A percentile compares a stretch with the other conserved stretches of the same genome.
Evolutionary conservation across 2,888 invertebrate species (phyloP).

Genomic region (Yponomeuta evonymella): DNA sequence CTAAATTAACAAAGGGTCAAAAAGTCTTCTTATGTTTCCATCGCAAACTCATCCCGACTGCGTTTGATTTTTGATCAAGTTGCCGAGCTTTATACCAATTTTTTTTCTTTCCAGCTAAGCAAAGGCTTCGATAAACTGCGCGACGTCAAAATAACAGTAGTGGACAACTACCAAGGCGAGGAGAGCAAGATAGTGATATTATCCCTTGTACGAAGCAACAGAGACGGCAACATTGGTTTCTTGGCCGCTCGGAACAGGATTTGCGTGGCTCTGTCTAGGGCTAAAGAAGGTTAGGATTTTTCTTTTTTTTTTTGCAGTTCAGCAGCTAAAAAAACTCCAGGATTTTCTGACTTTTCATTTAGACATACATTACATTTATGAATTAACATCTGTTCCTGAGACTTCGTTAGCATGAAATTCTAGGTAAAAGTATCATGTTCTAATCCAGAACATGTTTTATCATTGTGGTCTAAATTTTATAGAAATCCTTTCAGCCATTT

Average conservation of each 20-base stretch:
- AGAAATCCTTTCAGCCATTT: too few relatives aligned
- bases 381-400: too few relatives aligned
- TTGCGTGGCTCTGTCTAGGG: constrained; percentile 87
- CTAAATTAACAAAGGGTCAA: too few relatives aligned
- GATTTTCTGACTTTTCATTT: too few relatives aligned
- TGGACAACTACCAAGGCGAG: constrained; percentile 90
- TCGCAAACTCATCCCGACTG: too few relatives aligned
- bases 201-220: constrained; percentile 86
- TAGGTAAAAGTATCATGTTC: too few relatives aligned
- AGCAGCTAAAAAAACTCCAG: too few relatives aligned
- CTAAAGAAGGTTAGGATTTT: constrained; percentile 53
- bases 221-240: constrained; percentile 81
- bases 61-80: too few relatives aligned
- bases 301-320: background rate
- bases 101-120: constrained; percentile 37
- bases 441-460: background rate
- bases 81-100: background rate
- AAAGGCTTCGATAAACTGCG: constrained; percentile 47
- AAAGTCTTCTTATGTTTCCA: too few relatives aligned
- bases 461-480: too few relatives aligned
- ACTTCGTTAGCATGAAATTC: too few relatives aligned
- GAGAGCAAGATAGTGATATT: constrained; percentile 87
- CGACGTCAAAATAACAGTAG: constrained; percentile 78
- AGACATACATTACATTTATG: too few relatives aligned
- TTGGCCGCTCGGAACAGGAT: constrained; percentile 81